phyloP scores from a whole-genome alignment of 2,797 vertebrate genomes.

The Todus mexicanus region DNA sequence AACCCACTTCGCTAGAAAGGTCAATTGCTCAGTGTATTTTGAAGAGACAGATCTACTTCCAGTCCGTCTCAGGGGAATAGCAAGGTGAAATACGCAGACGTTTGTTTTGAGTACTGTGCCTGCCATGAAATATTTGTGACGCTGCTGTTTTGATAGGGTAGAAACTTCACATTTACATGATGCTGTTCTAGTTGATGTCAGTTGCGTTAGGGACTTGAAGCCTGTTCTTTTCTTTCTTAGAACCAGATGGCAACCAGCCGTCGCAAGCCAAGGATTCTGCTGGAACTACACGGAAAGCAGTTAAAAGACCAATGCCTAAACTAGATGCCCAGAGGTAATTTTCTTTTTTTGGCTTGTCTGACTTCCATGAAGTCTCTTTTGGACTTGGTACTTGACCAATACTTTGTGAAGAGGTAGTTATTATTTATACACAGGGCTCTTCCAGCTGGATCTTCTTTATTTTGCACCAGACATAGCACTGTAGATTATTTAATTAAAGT shows the following conservation, averaged over 20 bases:
- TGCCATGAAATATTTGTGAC: background rate
- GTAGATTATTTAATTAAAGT: background rate
- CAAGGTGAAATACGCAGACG: background rate
- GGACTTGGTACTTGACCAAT: background rate
- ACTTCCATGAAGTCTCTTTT: background rate
- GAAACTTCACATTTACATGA: background rate
- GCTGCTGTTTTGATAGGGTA: background rate
- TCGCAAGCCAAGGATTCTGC: slow-evolving; percentile 76
- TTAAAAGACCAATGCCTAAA: slow-evolving; percentile 87
- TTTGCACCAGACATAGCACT: background rate
- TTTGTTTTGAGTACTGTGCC: background rate
- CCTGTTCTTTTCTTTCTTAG: background rate
- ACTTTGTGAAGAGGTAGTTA: background rate
- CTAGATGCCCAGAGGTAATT: slow-evolving; percentile 90
- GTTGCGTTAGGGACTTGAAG: background rate
- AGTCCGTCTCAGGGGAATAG: background rate
- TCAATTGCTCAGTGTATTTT: background rate
- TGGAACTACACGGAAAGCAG: slow-evolving; percentile 73
- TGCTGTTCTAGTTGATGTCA: background rate
- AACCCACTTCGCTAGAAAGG: background rate
- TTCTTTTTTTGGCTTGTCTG: background rate
- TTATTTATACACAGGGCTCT: background rate
- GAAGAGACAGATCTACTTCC: background rate
- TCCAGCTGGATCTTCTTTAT: background rate
- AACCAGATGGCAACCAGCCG: slow-evolving; percentile 15